These are phyloP conservation scores for Darevskia mixta DNA, from an alignment of 2,797 vertebrate genomes.

Conservation along the genomic window DNA sequence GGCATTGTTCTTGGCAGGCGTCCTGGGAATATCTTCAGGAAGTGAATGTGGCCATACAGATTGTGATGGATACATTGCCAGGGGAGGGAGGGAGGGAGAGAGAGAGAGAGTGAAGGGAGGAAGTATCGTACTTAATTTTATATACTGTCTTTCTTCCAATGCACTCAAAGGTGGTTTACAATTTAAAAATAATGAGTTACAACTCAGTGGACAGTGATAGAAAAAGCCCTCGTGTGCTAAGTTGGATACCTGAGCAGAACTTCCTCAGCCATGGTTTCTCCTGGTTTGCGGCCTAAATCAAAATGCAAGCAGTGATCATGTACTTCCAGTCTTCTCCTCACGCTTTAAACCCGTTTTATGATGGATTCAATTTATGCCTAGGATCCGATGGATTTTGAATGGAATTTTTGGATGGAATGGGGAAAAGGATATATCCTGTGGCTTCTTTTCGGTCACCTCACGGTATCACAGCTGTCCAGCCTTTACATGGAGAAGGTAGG, in stretches of 20 bases:
- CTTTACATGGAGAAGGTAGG: constrained; percentile 85
- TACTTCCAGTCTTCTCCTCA: background rate
- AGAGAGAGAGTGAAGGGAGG: background rate
- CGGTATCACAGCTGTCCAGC: constrained; percentile 83
- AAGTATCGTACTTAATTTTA: background rate
- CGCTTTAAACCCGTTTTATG: background rate
- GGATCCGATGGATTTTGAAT: constrained; percentile 95
- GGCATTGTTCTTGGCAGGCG: constrained; percentile 15
- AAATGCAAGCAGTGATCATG: background rate
- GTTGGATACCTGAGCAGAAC: background rate
- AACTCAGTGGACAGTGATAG: background rate
- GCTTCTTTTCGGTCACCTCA: constrained; percentile 88
- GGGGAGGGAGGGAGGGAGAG: background rate
- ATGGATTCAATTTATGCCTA: constrained; percentile 66
- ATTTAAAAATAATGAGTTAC: background rate
- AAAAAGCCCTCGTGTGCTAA: background rate
- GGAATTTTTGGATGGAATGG: constrained; percentile 96
- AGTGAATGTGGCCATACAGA: background rate
- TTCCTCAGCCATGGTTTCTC: background rate
- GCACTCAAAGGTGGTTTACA: background rate
- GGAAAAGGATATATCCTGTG: constrained; percentile 85
- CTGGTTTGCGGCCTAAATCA: background rate
- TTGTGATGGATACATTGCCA: background rate
- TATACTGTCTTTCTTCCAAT: background rate
- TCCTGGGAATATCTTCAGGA: constrained; percentile 7